These are phyloP conservation scores for Axis porcinus DNA, from an alignment of 2,113 vertebrate species.

Conservation along the genomic window DNA sequence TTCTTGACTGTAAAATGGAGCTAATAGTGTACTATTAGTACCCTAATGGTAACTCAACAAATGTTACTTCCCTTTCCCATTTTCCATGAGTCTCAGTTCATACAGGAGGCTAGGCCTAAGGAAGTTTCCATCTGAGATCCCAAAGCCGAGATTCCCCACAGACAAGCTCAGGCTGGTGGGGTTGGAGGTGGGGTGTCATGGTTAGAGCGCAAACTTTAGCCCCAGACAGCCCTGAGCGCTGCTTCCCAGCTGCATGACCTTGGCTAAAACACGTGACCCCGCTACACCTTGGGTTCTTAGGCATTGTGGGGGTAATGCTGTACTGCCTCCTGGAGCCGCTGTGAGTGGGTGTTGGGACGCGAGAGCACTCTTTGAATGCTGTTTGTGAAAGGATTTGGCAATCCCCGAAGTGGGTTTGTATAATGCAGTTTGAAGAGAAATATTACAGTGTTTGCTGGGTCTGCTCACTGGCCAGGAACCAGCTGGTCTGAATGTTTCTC, in stretches of 20 bases:
- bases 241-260: background rate
- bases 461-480: background rate
- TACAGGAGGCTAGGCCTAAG: background rate
- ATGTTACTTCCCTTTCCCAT: background rate
- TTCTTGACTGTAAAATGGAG: background rate
- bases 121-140: background rate
- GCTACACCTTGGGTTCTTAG: background rate
- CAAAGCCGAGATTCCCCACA: background rate
- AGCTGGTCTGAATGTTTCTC: background rate
- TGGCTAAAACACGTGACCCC: background rate
- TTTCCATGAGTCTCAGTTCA: background rate
- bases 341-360: accelerated
- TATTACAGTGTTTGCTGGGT: accelerated
- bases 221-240: background rate
- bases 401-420: background rate
- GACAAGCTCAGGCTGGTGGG: background rate
- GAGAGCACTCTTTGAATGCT: accelerated
- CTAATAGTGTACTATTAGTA: background rate
- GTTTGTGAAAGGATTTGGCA: background rate
- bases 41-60: background rate
- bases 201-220: background rate
- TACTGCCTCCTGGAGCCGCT: accelerated
- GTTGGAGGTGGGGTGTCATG: background rate
- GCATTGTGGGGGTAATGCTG: accelerated
- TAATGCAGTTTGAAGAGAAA: background rate